Evolutionary conservation across 2,888 invertebrate species (phyloP), one percentile per base, ranked within the genome.

Genomic region (Imbricaverruca yamaguchii): DNA sequence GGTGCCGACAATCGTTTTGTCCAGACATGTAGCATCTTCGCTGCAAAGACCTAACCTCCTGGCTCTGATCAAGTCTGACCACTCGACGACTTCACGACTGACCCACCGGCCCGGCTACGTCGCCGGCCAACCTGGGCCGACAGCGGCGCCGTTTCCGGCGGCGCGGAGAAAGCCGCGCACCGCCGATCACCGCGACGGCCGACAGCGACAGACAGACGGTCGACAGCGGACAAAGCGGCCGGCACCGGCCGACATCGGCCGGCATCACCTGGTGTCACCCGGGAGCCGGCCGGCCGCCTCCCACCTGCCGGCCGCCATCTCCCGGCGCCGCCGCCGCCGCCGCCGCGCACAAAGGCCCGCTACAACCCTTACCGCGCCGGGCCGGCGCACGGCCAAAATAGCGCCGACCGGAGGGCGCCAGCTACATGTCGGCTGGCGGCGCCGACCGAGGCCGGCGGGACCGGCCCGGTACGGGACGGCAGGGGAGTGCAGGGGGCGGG

Each of bases 361-460:
- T 57, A 69, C 53, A 59, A 56, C 53, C 18, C 56, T 55, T 25
- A 53, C 23, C 56, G 21, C n/a, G 21, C n/a, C 39, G 55, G 23
- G 59, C 80, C 39, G 57, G 59, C 18, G 65, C 25, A 69, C 55
- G 63, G 80, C 74, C 18, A 78, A 25, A 57, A 57, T 55, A 69
- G 39, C 8, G 39, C 39, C 39, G 39, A 39, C 39, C 39, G 39
- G 39, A 39, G 39, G 39, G 39, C 39, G 39, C 39, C 39, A 39
- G 39, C 39, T 39, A 39, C 39, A 39, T 39, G 39, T 39, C n/a
- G n/a, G n/a, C n/a, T n/a, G n/a, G 39, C 39, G 2, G 39, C 39
- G 39, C 39, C 39, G 39, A 39, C 78, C 63, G 79, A 39, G 74
- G 74, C 57, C 78, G 18, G 78, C 21, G 55, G 57, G 59, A 74